These are phyloP conservation scores for Camponotus pennsylvanicus DNA, from an alignment of 1,140 invertebrate genomes.

Conservation along the genomic window DNA sequence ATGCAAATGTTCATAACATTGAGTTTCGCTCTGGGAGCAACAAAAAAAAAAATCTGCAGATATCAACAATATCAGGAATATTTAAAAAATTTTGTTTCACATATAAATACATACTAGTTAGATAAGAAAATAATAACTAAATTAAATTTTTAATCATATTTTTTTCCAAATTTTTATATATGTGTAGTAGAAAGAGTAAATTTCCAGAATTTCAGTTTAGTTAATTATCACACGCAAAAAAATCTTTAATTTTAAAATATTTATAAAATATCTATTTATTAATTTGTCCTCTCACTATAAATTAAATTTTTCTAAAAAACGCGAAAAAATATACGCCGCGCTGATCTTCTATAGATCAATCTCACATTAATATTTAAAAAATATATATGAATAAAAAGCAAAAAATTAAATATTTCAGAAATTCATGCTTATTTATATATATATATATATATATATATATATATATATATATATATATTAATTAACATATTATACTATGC, in stretches of 20 bases:
- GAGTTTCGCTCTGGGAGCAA: not conserved
- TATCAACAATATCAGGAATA: not conserved
- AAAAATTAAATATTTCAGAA: not conserved
- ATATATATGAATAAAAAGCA: not conserved
- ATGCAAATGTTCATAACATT: conserved; percentile 28
- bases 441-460: too few relatives aligned
- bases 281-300: not conserved
- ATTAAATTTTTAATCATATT: not conserved
- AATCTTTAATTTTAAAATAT: too few relatives aligned
- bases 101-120: not conserved
- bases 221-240: not conserved
- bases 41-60: conserved; percentile 24
- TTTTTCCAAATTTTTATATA: not conserved
- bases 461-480: not conserved
- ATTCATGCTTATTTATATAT: not conserved
- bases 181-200: not conserved
- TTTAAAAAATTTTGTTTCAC: not conserved
- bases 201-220: not conserved
- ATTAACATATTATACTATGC: not conserved
- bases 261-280: not conserved
- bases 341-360: not conserved
- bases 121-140: not conserved
- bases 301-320: not conserved
- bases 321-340: not conserved
- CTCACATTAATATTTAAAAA: not conserved